phyloP scores from a whole-genome alignment of 1,140 invertebrate species.

The Procambarus clarkii region DNA sequence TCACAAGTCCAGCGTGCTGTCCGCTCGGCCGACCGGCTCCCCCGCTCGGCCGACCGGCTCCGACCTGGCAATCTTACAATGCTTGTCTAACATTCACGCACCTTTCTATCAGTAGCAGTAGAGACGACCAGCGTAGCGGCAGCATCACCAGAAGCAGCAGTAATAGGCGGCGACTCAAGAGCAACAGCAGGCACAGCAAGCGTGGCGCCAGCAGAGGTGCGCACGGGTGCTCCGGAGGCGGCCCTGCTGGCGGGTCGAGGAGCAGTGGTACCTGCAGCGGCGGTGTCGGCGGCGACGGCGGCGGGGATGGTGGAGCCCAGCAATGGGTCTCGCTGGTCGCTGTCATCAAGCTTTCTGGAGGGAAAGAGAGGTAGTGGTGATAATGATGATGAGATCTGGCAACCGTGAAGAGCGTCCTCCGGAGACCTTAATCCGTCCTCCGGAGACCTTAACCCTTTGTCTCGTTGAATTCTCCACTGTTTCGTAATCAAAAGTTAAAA shows the following conservation, averaged over 20 bases:
- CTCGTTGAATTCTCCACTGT: no score
- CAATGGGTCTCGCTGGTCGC: conserved; percentile 55
- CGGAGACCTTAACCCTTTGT: no score
- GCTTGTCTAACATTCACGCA: not conserved
- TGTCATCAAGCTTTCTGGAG: conserved; percentile 34
- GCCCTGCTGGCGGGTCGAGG: conserved; percentile 7
- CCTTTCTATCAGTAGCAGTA: conserved; percentile 40
- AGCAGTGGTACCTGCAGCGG: not conserved
- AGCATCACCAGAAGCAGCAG: conserved; percentile 3
- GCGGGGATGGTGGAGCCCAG: conserved; percentile 22
- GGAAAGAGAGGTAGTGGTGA: not conserved
- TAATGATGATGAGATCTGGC: no score
- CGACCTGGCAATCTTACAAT: not conserved
- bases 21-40: no score
- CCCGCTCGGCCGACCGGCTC: no score
- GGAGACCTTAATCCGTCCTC: no score
- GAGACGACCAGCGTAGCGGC: conserved; percentile 20
- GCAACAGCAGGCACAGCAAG: not conserved
- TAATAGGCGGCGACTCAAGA: not conserved
- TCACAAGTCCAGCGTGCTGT: no score
- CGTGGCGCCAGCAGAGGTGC: not conserved
- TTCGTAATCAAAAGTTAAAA: no score
- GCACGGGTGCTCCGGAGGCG: not conserved
- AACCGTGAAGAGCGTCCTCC: no score
- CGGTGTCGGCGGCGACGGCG: not conserved